Percentiles rank a stretch among this genome's conserved stretches.
These are phyloP conservation scores for Leptobrachium ailaonicum DNA, from an alignment of 2,113 vertebrate genomes.

Conservation along the genomic window DNA sequence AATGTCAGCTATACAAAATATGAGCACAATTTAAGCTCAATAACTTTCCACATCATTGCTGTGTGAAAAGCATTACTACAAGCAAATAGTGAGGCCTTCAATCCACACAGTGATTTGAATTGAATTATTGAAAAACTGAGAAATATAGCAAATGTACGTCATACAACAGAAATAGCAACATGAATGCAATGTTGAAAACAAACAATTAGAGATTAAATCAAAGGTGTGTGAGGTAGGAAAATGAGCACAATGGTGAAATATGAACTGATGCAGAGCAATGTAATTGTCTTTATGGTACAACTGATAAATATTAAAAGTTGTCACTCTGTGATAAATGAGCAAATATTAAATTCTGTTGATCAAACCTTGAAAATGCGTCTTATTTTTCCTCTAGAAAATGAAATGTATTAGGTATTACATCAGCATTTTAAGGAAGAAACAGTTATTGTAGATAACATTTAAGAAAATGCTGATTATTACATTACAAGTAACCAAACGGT, in stretches of 20 bases:
- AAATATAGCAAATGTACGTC: constrained; percentile 25
- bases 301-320: neutral
- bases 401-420: too few species aligned
- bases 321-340: neutral
- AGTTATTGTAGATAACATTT: too few species aligned
- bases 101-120: constrained; percentile 32
- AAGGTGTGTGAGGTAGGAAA: neutral
- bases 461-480: too few species aligned
- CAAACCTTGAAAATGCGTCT: neutral
- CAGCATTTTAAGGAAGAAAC: too few species aligned
- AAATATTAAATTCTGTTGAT: neutral
- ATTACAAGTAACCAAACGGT: too few species aligned
- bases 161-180: constrained; percentile 23
- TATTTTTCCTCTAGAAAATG: too few species aligned
- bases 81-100: constrained; percentile 42
- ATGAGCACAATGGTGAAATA: constrained; percentile 10
- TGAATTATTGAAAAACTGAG: constrained; percentile 31
- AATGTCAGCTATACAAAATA: constrained; percentile 39
- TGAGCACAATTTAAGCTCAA: constrained; percentile 42
- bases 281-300: neutral
- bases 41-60: constrained; percentile 45
- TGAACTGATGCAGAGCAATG: neutral
- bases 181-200: constrained; percentile 5
- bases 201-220: constrained; percentile 31
- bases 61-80: constrained; percentile 35